Evolutionary conservation across 2,797 vertebrate species (phyloP).

Genomic region (Echeneis naucrates): DNA sequence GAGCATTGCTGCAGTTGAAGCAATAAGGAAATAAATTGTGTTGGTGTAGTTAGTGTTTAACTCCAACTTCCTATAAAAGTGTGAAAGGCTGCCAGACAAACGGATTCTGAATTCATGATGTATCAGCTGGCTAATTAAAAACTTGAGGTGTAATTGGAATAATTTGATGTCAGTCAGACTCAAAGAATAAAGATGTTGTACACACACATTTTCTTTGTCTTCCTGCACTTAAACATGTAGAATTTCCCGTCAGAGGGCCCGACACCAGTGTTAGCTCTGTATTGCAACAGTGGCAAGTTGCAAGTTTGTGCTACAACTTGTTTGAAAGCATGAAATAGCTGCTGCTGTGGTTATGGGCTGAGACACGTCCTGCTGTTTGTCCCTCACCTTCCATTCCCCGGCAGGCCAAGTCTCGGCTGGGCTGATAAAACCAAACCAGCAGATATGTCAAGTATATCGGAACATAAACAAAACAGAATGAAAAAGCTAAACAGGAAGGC

Average conservation of each 20-base stretch:
- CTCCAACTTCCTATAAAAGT: constrained; percentile 1
- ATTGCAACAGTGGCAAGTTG: not conserved
- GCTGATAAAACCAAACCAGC: constrained; percentile 57
- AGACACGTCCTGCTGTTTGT: constrained; percentile 29
- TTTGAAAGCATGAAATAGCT: constrained; percentile 29
- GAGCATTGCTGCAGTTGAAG: constrained; percentile 27
- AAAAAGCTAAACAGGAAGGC: constrained; percentile 75
- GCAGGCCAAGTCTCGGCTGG: constrained; percentile 28
- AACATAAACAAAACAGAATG: constrained; percentile 54
- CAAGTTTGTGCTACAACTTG: not conserved
- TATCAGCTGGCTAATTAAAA: not conserved
- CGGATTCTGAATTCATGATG: not conserved
- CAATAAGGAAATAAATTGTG: constrained; percentile 13
- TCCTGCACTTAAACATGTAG: not conserved
- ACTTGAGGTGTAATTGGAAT: not conserved
- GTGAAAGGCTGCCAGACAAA: not conserved
- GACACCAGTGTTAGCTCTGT: not conserved
- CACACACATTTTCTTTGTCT: constrained; percentile 4
- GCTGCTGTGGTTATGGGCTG: not conserved
- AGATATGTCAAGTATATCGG: constrained; percentile 52
- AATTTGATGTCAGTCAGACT: not conserved
- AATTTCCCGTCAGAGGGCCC: not conserved
- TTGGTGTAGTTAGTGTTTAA: too few relatives aligned
- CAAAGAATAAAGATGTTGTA: not conserved
- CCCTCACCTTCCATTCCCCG: constrained; percentile 17